These are phyloP conservation scores for Distichodus sexfasciatus DNA, from an alignment of 2,797 vertebrate species.

Conservation along the genomic window DNA sequence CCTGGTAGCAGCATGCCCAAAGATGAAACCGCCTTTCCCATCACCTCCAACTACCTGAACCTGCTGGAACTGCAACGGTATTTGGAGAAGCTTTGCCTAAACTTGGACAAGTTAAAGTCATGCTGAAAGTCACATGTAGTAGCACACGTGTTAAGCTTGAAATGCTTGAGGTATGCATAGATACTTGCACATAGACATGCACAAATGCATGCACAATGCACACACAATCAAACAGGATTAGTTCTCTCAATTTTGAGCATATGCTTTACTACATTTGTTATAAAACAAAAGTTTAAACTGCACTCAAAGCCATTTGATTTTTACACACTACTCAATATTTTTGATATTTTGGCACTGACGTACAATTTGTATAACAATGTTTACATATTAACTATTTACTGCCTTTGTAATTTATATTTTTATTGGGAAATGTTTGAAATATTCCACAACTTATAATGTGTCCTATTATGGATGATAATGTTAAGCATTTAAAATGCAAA, in stretches of 20 bases:
- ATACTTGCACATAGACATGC: background rate
- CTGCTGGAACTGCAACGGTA: conserved; percentile 58
- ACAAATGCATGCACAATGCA: background rate
- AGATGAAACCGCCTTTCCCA: conserved; percentile 25
- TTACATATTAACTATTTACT: background rate
- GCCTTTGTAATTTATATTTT: background rate
- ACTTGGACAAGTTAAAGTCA: conserved; percentile 58
- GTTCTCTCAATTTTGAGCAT: conserved; percentile 22
- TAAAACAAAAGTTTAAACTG: background rate
- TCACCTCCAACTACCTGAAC: conserved; percentile 43
- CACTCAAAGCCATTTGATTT: background rate
- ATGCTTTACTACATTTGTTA: background rate
- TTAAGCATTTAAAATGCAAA: conserved; percentile 1
- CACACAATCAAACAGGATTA: conserved; percentile 18
- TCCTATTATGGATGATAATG: background rate
- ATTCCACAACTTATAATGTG: background rate
- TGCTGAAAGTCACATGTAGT: conserved; percentile 51
- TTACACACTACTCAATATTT: conserved; percentile 4
- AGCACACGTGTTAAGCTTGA: background rate
- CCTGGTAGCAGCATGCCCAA: background rate
- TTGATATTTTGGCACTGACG: conserved; percentile 17
- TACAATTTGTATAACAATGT: conserved; percentile 9
- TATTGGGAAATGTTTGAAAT: background rate
- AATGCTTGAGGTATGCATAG: background rate
- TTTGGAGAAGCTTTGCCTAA: conserved; percentile 55